Percentiles rank a stretch among this genome's conserved stretches.
Conservation (phyloP, 2,113 vertebrate genomes). For the Peromyscus maniculatus region DNA sequence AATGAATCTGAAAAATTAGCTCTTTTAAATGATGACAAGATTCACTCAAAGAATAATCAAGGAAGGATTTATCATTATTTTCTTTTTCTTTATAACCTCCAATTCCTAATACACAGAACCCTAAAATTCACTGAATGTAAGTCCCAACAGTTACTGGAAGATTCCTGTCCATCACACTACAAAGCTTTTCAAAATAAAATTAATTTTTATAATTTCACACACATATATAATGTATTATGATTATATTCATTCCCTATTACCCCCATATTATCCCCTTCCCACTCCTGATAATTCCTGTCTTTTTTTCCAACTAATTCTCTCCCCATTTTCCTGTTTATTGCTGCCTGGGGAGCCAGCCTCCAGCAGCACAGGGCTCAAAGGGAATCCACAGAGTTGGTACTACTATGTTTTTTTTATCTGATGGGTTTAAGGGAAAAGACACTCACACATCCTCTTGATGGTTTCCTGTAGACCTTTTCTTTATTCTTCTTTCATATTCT, state of each 20-base stretch:
- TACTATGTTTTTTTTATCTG: no score
- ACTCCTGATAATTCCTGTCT: not conserved
- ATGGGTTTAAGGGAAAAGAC: no score
- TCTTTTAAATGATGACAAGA: not conserved
- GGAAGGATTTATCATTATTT: not conserved
- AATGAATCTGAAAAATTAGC: not conserved
- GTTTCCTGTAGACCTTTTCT: no score
- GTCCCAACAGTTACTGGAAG: not conserved
- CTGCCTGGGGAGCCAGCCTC: not conserved
- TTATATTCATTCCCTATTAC: not conserved
- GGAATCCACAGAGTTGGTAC: no score
- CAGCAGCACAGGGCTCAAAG: no score
- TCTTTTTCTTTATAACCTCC: not conserved
- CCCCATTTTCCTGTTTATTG: not conserved
- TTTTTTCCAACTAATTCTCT: not conserved
- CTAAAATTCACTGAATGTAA: constrained; percentile 40
- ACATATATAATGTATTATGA: not conserved
- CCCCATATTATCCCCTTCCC: not conserved
- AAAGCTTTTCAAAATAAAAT: not conserved
- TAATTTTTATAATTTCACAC: not conserved
- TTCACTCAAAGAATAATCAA: constrained; percentile 28
- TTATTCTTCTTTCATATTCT: no score
- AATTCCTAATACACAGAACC: not conserved
- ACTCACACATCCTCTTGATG: no score
- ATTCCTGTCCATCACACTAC: not conserved